A percentile compares a stretch with the other conserved stretches of the same genome.
Conservation (phyloP, 2,888 invertebrate species). For the Neocrepidodera transversa region DNA sequence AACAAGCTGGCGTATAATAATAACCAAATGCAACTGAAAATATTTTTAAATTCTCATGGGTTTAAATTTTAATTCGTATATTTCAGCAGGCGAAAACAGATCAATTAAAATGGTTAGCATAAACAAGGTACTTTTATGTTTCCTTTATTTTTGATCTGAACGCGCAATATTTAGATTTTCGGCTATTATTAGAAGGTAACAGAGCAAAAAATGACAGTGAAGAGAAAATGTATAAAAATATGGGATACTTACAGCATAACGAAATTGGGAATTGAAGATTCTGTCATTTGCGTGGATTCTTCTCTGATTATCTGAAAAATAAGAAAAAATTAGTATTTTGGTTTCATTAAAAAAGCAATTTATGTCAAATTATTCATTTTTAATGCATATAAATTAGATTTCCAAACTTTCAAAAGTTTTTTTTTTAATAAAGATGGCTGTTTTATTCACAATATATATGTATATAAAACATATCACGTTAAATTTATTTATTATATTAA, state of each 20-base stretch:
- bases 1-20: no score
- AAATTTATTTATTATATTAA: no score
- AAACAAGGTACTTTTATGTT: background rate
- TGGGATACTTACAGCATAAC: constrained; percentile 90
- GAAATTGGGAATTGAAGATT: constrained; percentile 94
- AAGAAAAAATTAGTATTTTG: constrained; percentile 51
- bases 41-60: constrained; percentile 3
- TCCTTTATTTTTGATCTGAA: background rate
- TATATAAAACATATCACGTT: no score
- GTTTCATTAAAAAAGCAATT: background rate
- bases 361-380: no score
- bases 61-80: background rate
- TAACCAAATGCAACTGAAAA: no score
- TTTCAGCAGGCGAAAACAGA: background rate
- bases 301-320: constrained; percentile 93
- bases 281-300: constrained; percentile 96
- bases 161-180: constrained; percentile 10
- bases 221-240: constrained; percentile 21
- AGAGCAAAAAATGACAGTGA: constrained; percentile 5
- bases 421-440: no score
- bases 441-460: no score
- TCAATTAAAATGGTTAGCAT: constrained; percentile 5
- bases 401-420: no score
- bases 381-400: no score
- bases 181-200: constrained; percentile 11